Base-by-base conservation (phyloP, 2,113 vertebrate species). In the Mormyrus lacerda region DNA sequence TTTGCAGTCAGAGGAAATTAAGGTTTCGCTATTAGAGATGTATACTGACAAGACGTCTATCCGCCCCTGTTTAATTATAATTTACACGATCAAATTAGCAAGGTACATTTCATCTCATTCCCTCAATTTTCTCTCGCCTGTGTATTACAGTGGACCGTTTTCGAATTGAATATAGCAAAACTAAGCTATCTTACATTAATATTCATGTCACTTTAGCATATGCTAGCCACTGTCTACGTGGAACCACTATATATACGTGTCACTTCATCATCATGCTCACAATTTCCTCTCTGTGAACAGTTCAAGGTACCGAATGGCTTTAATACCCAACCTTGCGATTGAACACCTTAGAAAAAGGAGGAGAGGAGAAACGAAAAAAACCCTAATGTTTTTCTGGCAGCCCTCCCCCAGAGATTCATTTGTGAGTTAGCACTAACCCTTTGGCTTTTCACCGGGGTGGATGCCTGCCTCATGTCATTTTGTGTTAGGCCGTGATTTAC, bases 51-150 rank as follows among this genome's bases (percentile, higher is more conserved):
- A 53, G 27, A 39, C 6, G 15, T 87, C 85, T 55, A 53, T 15
- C 27, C 85, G 5, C 15, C 42, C 50, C 85, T 8, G 50, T 55
- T 9, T 39, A 87, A 53, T 35, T 15, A 87, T 53, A 51, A 87
- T 87, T 87, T 87, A 55, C 85, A 53, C n/a, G 85, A 55, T 53
- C 31, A 55, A 53, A 35, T n/a, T 51, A 87, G 13, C 85, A 53
- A 87, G 50, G 50, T 27, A 53, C n/a, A 53, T 53, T 87, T 87
- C 13, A n/a, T 24, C 17, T 53, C 50, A 35, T 87, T 7, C 85
- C 50, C 47, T 50, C 42, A 50, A 48, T 48, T 85, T 85, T 15
- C 50, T 53, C 47, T 35, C 3, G 50, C 13, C 15, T 35, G 85
- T 51, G n/a, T 53, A 53, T 87, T 87, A 53, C 42, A 87, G 8